Conservation (phyloP, 2,888 invertebrate species). For the Acrobasis repandana region DNA sequence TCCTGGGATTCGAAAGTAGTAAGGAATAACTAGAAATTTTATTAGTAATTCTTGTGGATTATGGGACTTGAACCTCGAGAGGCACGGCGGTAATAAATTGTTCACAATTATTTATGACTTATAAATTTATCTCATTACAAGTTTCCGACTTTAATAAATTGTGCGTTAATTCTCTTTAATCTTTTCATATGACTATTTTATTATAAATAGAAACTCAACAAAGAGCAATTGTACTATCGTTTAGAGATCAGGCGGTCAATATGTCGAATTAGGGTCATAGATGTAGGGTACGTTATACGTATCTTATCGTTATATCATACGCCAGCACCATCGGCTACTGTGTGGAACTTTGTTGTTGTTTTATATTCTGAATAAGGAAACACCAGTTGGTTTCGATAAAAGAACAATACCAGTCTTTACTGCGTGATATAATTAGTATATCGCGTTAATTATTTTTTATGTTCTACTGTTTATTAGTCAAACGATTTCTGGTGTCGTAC, state of each 20-base stretch:
- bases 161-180: neutral
- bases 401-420: neutral
- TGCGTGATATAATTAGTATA: neutral
- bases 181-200: neutral
- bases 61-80: constrained; percentile 33
- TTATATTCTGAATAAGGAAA: neutral
- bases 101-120: constrained; percentile 11
- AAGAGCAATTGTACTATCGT: neutral
- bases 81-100: constrained; percentile 24
- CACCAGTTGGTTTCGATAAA: neutral
- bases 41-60: constrained; percentile 39
- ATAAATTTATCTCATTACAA: constrained; percentile 2
- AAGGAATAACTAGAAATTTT: constrained; percentile 37
- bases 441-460: neutral
- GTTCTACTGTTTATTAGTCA: no score
- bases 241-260: no score
- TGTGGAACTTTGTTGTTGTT: neutral
- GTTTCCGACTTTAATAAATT: neutral
- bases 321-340: neutral
- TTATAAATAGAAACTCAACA: neutral
- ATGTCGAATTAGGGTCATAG: no score
- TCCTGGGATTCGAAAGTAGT: constrained; percentile 42
- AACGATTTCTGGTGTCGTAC: no score
- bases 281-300: no score
- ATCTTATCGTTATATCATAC: neutral